Evolutionary conservation across 2,888 invertebrate species (phyloP).

Genomic region (Dicranocentrus wangi): DNA sequence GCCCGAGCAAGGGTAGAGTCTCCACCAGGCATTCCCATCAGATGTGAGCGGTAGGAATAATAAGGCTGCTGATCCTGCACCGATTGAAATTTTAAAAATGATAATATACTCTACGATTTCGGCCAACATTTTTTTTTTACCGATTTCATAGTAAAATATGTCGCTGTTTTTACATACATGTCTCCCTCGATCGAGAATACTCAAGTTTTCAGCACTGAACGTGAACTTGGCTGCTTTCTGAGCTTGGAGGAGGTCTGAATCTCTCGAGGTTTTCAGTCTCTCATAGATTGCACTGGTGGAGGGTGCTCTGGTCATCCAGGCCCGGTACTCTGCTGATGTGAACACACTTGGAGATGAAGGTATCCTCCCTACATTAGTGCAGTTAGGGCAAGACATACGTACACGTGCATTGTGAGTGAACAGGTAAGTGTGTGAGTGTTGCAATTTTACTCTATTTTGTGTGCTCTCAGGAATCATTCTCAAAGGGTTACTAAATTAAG

Average conservation of each 20-base stretch:
- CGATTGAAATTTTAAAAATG: slow-evolving; percentile 4
- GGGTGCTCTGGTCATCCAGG: slow-evolving; percentile 87
- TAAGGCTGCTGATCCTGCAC: slow-evolving; percentile 74
- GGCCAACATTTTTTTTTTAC: not conserved
- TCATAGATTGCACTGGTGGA: slow-evolving; percentile 95
- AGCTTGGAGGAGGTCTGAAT: slow-evolving; percentile 78
- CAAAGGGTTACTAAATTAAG: slow-evolving; percentile 10
- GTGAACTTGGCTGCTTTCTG: slow-evolving; percentile 85
- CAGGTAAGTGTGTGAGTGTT: slow-evolving; percentile 55
- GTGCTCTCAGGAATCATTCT: slow-evolving; percentile 7
- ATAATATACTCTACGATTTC: not conserved
- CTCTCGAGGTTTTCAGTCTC: slow-evolving; percentile 87
- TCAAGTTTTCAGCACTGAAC: slow-evolving; percentile 92
- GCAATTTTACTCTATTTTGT: slow-evolving; percentile 5
- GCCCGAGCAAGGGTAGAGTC: slow-evolving; percentile 80
- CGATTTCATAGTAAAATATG: not conserved
- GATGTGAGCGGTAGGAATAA: slow-evolving; percentile 79
- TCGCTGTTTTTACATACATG: slow-evolving; percentile 84
- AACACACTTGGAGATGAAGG: slow-evolving; percentile 78
- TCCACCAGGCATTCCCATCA: slow-evolving; percentile 75
- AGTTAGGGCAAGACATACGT: slow-evolving; percentile 53
- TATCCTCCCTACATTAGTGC: slow-evolving; percentile 69
- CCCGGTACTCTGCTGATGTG: slow-evolving; percentile 93
- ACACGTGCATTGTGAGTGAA: slow-evolving; percentile 53
- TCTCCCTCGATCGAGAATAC: slow-evolving; percentile 76